Base-by-base conservation (phyloP, 2,113 vertebrate genomes). In the Buteo buteo region DNA sequence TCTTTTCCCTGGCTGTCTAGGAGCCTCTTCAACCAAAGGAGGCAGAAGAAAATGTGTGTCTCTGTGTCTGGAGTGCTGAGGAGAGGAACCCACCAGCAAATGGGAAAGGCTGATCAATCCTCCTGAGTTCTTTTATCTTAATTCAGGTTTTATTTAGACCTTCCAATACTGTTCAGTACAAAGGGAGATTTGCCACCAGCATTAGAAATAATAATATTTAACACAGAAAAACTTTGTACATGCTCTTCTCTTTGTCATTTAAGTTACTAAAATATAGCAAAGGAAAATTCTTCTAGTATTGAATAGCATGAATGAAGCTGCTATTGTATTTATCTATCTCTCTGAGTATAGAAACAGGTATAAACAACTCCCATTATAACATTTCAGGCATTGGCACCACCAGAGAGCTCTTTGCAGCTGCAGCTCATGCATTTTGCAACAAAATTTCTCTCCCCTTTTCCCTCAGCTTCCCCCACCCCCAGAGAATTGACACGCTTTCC, bases 401-500 rank as follows among this genome's bases (percentile, higher is more conserved):
- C 86, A 86, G 42, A 83, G 76, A 92, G 58, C n/a, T 74, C 65
- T 91, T 90, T 81, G 78, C 72, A 88, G 59, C 82, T 82, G 62
- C 86, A 82, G 67, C 73, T 83, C 9, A 1, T 82, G 67, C 54
- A 65, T 88, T 94, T 79, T 92, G 83, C 92, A 94, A 78, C 25
- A 79, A 82, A 88, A 96, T 76, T 86, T 86, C 73, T 74, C 64
- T 90, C 62, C 49, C 32, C 11, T 86, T 87, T 78, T 73, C 44
- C 77, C 74, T 79, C 69, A 54, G 67, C 87, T 88, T 94, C 40
- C 52, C 79, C 87, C 72, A 22, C 94, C 81, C 82, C 54, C 82
- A 77, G 81, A 86, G 93, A 92, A 94, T 80, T 86, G 94, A 95
- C 96, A 95, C 4, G 93, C 91, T 94, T 93, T 82, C 92, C 61